These are phyloP conservation scores for Lutjanus campechanus DNA, from an alignment of 2,797 vertebrate genomes.

Conservation along the genomic window DNA sequence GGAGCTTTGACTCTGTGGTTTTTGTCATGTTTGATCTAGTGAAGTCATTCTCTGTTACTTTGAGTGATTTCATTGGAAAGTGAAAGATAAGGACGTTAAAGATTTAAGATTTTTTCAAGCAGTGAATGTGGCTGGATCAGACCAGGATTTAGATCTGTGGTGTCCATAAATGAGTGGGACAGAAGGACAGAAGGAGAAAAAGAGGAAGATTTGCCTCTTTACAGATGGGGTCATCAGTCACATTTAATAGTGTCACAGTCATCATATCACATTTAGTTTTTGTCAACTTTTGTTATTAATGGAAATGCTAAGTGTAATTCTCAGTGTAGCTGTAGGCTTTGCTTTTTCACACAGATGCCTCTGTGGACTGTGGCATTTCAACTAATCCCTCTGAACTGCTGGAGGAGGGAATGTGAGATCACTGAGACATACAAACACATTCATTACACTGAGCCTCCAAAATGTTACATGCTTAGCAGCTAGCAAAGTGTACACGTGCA, in stretches of 20 bases:
- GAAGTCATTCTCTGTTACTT: constrained; percentile 18
- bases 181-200: constrained; percentile 10
- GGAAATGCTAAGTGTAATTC: constrained; percentile 42
- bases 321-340: constrained; percentile 50
- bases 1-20: neutral
- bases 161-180: constrained; percentile 37
- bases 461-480: constrained; percentile 22
- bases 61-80: constrained; percentile 22
- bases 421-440: constrained; percentile 41
- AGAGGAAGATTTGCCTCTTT: constrained; percentile 11
- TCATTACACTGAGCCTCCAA: constrained; percentile 36
- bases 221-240: constrained; percentile 40
- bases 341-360: constrained; percentile 39
- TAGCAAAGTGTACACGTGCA: neutral
- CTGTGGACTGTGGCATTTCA: constrained; percentile 63
- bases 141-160: constrained; percentile 34
- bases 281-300: constrained; percentile 58
- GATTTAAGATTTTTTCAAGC: constrained; percentile 38
- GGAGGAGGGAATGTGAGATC: constrained; percentile 48
- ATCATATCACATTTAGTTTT: constrained; percentile 29
- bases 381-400: constrained; percentile 62
- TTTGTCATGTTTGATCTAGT: constrained; percentile 23
- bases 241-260: constrained; percentile 38
- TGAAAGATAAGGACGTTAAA: constrained; percentile 48
- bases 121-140: constrained; percentile 38